These are phyloP conservation scores for Torymus texanus DNA, from an alignment of 2,888 invertebrate species.

Conservation along the genomic window DNA sequence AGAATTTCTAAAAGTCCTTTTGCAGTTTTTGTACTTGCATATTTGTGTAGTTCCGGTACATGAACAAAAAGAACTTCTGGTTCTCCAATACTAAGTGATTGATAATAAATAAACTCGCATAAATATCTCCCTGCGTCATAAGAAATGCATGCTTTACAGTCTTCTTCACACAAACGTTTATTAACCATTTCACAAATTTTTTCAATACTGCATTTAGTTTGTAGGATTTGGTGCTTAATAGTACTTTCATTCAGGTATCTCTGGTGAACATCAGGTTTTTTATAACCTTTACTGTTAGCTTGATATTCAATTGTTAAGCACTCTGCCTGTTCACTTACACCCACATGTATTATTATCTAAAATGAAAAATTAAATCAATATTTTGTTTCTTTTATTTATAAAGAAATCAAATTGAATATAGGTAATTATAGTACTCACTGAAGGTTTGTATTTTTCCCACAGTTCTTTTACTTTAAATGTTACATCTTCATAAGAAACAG, in stretches of 20 bases:
- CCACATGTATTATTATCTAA: constrained; percentile 88
- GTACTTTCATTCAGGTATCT: constrained; percentile 75
- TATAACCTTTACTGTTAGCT: constrained; percentile 81
- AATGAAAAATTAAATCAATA: constrained; percentile 63
- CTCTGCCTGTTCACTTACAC: constrained; percentile 81
- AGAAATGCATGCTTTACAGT: constrained; percentile 76
- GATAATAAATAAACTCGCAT: constrained; percentile 89
- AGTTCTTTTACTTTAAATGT: constrained; percentile 80
- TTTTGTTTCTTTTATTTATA: not conserved
- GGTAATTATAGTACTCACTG: constrained; percentile 75
- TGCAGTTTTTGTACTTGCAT: constrained; percentile 79
- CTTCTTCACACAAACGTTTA: constrained; percentile 68
- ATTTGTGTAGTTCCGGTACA: constrained; percentile 83
- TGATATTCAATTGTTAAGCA: constrained; percentile 82
- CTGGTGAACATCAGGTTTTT: constrained; percentile 74
- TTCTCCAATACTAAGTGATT: constrained; percentile 82
- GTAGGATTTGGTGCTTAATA: constrained; percentile 77
- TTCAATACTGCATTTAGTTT: constrained; percentile 78
- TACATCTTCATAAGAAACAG: constrained; percentile 85
- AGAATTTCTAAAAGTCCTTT: constrained; percentile 77
- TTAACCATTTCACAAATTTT: constrained; percentile 78
- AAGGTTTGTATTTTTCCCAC: constrained; percentile 84
- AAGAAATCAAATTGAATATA: not conserved
- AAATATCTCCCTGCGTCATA: constrained; percentile 84
- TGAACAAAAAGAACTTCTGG: constrained; percentile 84